A percentile compares a stretch with the other conserved stretches of the same genome.
Conservation (phyloP, 2,797 vertebrate genomes). For the Sciurus carolinensis region DNA sequence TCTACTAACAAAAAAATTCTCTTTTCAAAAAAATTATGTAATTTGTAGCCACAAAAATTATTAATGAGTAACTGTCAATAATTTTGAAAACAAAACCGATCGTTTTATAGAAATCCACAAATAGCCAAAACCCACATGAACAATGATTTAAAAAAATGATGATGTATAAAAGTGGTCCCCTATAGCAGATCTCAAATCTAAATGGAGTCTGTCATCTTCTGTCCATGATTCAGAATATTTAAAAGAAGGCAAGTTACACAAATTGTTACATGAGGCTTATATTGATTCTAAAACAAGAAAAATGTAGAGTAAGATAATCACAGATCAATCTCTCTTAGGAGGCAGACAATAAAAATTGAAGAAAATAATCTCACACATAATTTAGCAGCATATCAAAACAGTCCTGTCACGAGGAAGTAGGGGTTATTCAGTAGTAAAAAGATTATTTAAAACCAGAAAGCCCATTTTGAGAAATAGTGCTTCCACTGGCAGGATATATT, state of each 20-base stretch:
- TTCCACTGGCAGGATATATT: background rate
- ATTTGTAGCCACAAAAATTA: too few relatives aligned
- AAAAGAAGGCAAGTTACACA: background rate
- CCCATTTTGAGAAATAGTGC: background rate
- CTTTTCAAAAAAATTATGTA: too few relatives aligned
- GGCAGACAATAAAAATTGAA: background rate
- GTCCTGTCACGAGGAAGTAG: background rate
- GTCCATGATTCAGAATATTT: background rate
- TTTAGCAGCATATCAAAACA: background rate
- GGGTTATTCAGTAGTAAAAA: background rate
- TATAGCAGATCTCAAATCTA: background rate
- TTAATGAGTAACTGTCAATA: background rate
- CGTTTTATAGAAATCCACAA: background rate
- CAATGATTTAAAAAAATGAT: background rate
- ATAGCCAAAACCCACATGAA: background rate
- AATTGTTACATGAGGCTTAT: background rate
- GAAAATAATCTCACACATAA: background rate
- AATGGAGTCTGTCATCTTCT: background rate
- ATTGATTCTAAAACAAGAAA: slow-evolving; percentile 24
- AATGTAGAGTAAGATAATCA: background rate
- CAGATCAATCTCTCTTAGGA: background rate
- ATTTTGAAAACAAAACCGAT: slow-evolving; percentile 1
- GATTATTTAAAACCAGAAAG: background rate
- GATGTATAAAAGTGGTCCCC: background rate
- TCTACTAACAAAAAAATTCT: too few relatives aligned